Evolutionary conservation across 2,797 vertebrate genomes (phyloP), one percentile per base, ranked within the genome.

Genomic region (Micropoecilia bifurca): DNA sequence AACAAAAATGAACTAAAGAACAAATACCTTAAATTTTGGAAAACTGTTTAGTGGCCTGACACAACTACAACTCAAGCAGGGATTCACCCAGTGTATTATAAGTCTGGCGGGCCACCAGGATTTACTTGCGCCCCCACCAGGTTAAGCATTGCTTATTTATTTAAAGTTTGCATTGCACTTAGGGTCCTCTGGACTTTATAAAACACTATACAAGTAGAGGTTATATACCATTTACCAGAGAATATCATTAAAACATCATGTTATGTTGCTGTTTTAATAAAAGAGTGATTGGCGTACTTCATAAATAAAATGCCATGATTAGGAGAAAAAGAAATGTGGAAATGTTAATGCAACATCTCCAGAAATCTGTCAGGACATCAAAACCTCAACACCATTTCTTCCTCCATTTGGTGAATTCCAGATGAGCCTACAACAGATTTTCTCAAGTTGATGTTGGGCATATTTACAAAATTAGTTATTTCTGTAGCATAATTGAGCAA

Each of bases 341-440:
- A 57, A 28, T 3, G 4, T 57, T 13, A 57, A 57, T 28, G 4
- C n/a, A 28, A 57, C 55, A 57, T 13, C n/a, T 57, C n/a, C n/a
- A 28, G 10, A 28, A 4, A 57, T 57, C 55, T 13, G 10, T n/a
- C 55, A 28, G 55, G n/a, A 55, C 22, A 25, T 55, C 25, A 57
- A n/a, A 57, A 28, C n/a, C 5, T 57, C 2, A 0, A 57, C n/a
- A 57, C 10, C n/a, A 28, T 57, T 48, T 48, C 47, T 48, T 90
- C 83, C 45, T 76, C 4, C 28, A 1, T 71, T 80, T 81, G 71
- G 28, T 79, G 73, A 80, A 71, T 78, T 84, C 63, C 75, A 81
- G 61, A 28, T 48, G 41, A 80, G 68, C 72, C 9, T 61, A 59
- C 87, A 94, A 92, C 91, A 83, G 92, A 92, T 93, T 91, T 61